Conservation (phyloP, 2,113 vertebrate species). For the Gallinago paraguaiae region DNA sequence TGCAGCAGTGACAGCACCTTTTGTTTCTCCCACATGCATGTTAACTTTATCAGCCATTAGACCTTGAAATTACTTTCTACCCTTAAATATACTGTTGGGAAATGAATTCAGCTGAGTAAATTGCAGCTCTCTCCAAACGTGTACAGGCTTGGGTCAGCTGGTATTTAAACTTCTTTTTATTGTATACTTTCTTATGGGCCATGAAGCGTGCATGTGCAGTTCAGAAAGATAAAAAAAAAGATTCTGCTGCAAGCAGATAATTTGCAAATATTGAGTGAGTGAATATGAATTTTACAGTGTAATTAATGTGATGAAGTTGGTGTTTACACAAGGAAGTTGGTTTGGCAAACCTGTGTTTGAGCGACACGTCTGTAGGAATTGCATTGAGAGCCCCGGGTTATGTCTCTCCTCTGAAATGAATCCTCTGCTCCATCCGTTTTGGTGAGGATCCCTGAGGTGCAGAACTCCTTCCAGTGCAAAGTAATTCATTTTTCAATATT, state of each 20-base stretch:
- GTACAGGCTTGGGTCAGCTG: not conserved
- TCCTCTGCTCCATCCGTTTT: not conserved
- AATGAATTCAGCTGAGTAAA: constrained; percentile 63
- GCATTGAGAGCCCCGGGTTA: not conserved
- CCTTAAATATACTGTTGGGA: constrained; percentile 47
- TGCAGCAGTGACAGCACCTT: constrained; percentile 23
- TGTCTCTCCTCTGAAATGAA: not conserved
- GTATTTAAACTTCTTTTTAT: constrained; percentile 40
- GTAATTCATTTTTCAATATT: not conserved
- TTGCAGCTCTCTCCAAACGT: not conserved
- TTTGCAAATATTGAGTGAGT: constrained; percentile 40
- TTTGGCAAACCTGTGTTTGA: constrained; percentile 18
- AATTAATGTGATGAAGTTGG: constrained; percentile 49
- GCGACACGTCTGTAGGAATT: not conserved
- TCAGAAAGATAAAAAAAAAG: not conserved
- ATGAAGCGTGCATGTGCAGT: not conserved
- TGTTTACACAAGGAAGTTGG: constrained; percentile 33
- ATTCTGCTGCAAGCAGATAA: not conserved
- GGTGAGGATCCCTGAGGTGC: not conserved
- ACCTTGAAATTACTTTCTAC: constrained; percentile 62
- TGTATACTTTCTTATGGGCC: not conserved
- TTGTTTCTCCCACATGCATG: not conserved
- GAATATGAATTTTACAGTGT: constrained; percentile 49
- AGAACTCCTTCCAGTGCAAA: not conserved
- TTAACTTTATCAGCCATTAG: constrained; percentile 20